These are phyloP conservation scores for Phaetusa simplex DNA, from an alignment of 2,113 vertebrate species.

Conservation along the genomic window DNA sequence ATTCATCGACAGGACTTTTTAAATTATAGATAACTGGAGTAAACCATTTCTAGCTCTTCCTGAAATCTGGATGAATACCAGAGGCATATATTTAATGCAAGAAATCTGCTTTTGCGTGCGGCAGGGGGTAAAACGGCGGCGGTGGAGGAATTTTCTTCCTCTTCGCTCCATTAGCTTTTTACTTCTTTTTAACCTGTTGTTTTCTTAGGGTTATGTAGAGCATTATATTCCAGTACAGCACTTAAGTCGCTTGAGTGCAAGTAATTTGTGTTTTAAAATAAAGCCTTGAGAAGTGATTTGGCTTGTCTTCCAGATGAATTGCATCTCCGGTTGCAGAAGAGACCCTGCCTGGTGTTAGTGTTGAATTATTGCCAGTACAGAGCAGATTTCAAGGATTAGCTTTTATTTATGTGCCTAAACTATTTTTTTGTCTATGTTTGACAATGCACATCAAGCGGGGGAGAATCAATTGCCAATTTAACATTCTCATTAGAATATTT, in stretches of 20 bases:
- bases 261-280: not conserved
- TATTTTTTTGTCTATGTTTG: not conserved
- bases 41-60: not conserved
- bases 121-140: not conserved
- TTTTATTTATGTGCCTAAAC: not conserved
- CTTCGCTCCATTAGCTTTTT: not conserved
- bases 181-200: not conserved
- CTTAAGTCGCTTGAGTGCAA: not conserved
- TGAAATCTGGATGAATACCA: not conserved
- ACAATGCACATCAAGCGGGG: not conserved
- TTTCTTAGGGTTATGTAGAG: not conserved
- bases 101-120: rapidly evolving
- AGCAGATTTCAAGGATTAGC: not conserved
- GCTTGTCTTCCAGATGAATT: not conserved
- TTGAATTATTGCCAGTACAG: not conserved
- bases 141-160: not conserved
- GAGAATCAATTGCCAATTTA: not conserved
- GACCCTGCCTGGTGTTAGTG: not conserved
- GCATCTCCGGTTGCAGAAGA: not conserved
- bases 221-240: not conserved
- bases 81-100: not conserved
- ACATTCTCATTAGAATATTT: not conserved
- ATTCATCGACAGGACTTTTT: not conserved
- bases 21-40: not conserved
- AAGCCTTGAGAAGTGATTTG: not conserved